Evolutionary conservation across 1,140 invertebrate species (phyloP), one percentile per base, ranked within the genome.

Genomic region (Cataglyphis hispanica): DNA sequence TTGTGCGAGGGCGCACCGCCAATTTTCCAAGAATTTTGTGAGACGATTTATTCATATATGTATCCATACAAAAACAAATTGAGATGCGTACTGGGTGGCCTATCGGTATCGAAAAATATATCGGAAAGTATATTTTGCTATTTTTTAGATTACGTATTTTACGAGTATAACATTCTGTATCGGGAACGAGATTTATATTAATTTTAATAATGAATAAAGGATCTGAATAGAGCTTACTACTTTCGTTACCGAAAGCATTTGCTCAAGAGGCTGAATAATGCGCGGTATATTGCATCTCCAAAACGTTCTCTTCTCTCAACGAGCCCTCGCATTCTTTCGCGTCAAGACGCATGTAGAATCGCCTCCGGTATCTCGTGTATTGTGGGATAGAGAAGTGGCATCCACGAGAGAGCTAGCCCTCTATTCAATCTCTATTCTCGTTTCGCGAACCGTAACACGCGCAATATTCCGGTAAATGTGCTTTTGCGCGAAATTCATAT

Each of bases 381-480:
- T 87, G 85, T 88, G 50, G 50, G 85, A 60, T 34, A 64, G 56
- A 74, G 66, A 64, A 60, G 84, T 43, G 61, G 63, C 60, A 63
- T 25, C 63, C 40, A 67, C 75, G 63, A 27, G 43, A 83, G 34
- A 61, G 25, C n/a, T 19, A 22, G 19, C 50, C 25, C 74, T 72
- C 50, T 84, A 86, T 89, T 81, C 75, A 88, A 56, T 74, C 43
- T 60, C 84, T 64, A 81, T 88, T 86, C 84, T 83, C 34, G 76
- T 75, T 89, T 83, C 46, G 84, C n/a, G 88, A 88, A 88, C 76
- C 84, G 87, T 74, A 81, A 86, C 70, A 34, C 67, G 70, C 76
- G 88, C 83, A 88, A 86, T 89, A 80, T 86, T 27, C 56, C 25
- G 43, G 74, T 60, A 25, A 84, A 84, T 72, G 56, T n/a, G 37